phyloP scores from a whole-genome alignment of 2,113 vertebrate genomes.

The Tenrec ecaudatus region DNA sequence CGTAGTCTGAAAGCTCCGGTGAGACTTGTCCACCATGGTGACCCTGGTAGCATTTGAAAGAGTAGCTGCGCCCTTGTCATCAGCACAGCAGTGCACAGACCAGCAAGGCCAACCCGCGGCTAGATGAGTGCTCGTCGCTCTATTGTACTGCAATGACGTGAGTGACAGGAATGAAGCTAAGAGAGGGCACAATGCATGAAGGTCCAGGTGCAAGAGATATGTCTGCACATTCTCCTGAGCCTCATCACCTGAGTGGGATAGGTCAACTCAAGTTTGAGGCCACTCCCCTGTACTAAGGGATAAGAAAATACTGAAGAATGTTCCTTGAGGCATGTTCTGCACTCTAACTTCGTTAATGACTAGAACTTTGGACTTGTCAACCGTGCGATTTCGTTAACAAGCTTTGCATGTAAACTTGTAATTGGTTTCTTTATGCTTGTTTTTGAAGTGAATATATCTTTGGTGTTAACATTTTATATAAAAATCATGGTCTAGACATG shows the following conservation, averaged over 20 bases:
- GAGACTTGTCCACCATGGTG: neutral
- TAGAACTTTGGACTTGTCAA: constrained; percentile 50
- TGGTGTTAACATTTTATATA: constrained; percentile 85
- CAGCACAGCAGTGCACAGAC: neutral
- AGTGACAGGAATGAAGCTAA: neutral
- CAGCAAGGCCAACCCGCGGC: neutral
- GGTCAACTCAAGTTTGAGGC: neutral
- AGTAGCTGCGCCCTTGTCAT: neutral
- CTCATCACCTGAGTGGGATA: neutral
- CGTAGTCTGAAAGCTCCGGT: neutral
- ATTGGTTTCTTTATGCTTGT: constrained; percentile 74
- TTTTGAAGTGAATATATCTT: constrained; percentile 79
- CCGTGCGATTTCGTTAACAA: constrained; percentile 55
- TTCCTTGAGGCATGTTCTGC: neutral
- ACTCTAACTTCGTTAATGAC: constrained; percentile 42
- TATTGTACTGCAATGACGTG: neutral
- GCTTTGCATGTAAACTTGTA: constrained; percentile 73
- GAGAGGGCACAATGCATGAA: neutral
- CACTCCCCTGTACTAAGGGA: neutral
- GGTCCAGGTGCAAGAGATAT: neutral
- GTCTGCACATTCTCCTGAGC: neutral
- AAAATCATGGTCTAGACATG: constrained; percentile 88
- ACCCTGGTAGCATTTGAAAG: neutral
- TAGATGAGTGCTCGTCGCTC: neutral
- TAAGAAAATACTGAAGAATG: neutral